These are phyloP conservation scores for Dendroctonus ponderosae DNA, from an alignment of 1,140 invertebrate species.

Conservation along the genomic window DNA sequence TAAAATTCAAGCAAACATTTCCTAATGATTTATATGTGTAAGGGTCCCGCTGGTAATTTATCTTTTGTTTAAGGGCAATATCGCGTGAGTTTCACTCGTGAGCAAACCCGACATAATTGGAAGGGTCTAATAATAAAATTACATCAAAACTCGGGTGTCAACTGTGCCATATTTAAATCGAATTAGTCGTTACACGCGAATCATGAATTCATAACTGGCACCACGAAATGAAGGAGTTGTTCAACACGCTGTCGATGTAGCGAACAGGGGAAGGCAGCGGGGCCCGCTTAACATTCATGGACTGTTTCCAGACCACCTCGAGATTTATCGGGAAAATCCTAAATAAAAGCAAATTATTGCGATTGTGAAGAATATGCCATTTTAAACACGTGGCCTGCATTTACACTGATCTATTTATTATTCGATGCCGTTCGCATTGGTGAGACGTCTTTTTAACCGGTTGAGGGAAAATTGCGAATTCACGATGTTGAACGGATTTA, in stretches of 20 bases:
- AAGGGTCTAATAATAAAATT: constrained; percentile 18
- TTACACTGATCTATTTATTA: constrained; percentile 7
- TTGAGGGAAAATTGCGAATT: constrained; percentile 8
- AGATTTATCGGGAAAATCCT: constrained; percentile 16
- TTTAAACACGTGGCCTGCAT: constrained; percentile 11
- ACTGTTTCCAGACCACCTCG: neutral
- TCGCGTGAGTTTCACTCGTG: constrained; percentile 1
- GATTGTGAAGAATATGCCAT: constrained; percentile 16
- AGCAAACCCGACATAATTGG: no score
- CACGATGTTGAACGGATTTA: no score
- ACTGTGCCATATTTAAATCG: constrained; percentile 19
- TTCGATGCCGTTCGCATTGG: constrained; percentile 5
- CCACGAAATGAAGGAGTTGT: constrained; percentile 8
- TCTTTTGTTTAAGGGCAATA: neutral
- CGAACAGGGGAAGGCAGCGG: neutral
- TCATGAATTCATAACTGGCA: constrained; percentile 24
- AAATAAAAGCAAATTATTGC: constrained; percentile 28
- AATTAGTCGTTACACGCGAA: constrained; percentile 28
- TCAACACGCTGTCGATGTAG: constrained; percentile 2
- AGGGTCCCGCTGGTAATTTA: no score
- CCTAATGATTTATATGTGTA: no score
- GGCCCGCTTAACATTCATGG: neutral
- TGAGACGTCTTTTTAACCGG: constrained; percentile 4
- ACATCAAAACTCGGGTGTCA: constrained; percentile 23
- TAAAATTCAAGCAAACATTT: no score